phyloP scores from a whole-genome alignment of 2,888 invertebrate species.

The Liopterus haemorrhoidalis region DNA sequence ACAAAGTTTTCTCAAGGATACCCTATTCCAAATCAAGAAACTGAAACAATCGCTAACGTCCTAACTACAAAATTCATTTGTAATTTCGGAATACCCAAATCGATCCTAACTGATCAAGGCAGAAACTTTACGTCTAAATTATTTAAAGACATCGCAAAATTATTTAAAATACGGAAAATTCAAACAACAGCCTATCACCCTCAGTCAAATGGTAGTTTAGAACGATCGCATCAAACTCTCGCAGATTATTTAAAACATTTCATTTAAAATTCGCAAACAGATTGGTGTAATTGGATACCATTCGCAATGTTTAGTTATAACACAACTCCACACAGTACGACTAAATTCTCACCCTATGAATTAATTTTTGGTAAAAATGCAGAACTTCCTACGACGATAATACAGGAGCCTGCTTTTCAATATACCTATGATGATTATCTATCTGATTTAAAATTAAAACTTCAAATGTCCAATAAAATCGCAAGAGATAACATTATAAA shows the following conservation, averaged over 20 bases:
- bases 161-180: constrained; percentile 34
- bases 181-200: constrained; percentile 35
- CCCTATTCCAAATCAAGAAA: constrained; percentile 33
- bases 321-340: constrained; percentile 30
- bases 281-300: constrained; percentile 37
- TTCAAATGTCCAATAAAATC: constrained; percentile 27
- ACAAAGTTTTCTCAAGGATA: constrained; percentile 34
- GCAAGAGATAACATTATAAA: constrained; percentile 26
- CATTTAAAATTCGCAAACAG: constrained; percentile 29
- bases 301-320: constrained; percentile 33
- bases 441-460: constrained; percentile 22
- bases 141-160: constrained; percentile 32
- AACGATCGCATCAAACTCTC: constrained; percentile 35
- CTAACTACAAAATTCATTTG: constrained; percentile 26
- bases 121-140: constrained; percentile 27
- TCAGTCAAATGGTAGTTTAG: constrained; percentile 34
- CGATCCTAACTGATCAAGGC: constrained; percentile 23
- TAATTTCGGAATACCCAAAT: constrained; percentile 25
- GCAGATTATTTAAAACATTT: constrained; percentile 34
- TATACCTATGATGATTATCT: constrained; percentile 31
- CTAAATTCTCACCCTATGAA: constrained; percentile 30
- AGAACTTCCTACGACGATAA: constrained; percentile 24
- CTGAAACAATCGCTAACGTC: constrained; percentile 32
- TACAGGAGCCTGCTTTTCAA: constrained; percentile 27
- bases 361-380: constrained; percentile 28